A percentile compares a stretch with the other conserved stretches of the same genome.
Evolutionary conservation across 1,140 invertebrate species (phyloP).

Genomic region (Prorops nasuta): DNA sequence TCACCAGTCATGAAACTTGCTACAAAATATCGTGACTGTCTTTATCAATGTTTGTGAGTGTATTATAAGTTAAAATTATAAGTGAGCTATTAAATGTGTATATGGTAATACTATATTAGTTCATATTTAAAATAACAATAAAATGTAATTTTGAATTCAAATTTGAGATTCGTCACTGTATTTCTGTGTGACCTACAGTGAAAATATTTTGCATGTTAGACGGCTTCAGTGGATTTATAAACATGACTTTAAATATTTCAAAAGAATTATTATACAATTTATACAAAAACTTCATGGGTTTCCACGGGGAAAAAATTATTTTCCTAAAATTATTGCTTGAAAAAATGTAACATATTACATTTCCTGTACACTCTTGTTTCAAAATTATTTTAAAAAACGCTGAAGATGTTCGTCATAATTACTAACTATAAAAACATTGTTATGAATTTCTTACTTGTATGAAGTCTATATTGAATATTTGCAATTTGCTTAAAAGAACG

Average conservation of each 20-base stretch:
- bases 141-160: constrained; percentile 58
- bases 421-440: not conserved
- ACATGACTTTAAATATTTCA: too few species aligned
- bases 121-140: constrained; percentile 56
- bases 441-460: not conserved
- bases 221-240: too few species aligned
- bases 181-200: not conserved
- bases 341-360: too few species aligned
- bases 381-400: too few species aligned
- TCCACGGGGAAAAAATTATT: too few species aligned
- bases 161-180: constrained; percentile 23
- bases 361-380: too few species aligned
- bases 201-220: too few species aligned
- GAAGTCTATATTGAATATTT: not conserved
- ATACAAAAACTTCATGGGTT: too few species aligned
- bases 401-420: too few species aligned
- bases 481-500: not conserved
- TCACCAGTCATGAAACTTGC: constrained; percentile 49
- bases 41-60: constrained; percentile 57
- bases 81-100: constrained; percentile 58
- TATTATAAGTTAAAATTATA: constrained; percentile 55
- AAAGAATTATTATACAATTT: too few species aligned
- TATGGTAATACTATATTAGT: constrained; percentile 57
- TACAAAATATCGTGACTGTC: constrained; percentile 54
- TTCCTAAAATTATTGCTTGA: too few species aligned